phyloP scores from a whole-genome alignment of 2,113 vertebrate species.

The Ranitomeya variabilis region DNA sequence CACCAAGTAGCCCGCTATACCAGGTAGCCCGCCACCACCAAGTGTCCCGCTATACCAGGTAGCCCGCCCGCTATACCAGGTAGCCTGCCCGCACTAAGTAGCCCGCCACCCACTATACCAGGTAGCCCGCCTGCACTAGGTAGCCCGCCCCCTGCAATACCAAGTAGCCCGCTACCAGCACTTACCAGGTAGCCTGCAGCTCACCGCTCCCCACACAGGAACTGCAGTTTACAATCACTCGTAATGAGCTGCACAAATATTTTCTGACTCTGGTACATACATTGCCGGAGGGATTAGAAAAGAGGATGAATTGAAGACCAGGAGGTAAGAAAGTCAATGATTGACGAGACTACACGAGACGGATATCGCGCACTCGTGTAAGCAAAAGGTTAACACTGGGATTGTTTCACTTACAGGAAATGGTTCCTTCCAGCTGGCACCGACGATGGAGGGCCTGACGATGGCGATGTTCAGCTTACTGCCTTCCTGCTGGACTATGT shows the following conservation, averaged over 20 bases:
- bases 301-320: not conserved
- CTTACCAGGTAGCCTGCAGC: too few species aligned
- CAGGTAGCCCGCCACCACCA: too few species aligned
- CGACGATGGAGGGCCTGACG: constrained; percentile 93
- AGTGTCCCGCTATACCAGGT: not conserved
- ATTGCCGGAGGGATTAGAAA: not conserved
- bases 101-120: too few species aligned
- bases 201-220: not conserved
- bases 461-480: constrained; percentile 90
- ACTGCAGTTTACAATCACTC: not conserved
- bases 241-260: not conserved
- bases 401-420: constrained; percentile 85
- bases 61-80: too few species aligned
- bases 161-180: too few species aligned
- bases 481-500: constrained; percentile 90
- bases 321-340: not conserved
- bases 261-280: not conserved
- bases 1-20: too few species aligned
- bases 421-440: constrained; percentile 98
- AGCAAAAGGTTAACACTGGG: not conserved
- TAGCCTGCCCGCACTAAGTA: too few species aligned
- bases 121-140: too few species aligned
- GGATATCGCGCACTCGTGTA: not conserved
- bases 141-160: too few species aligned
- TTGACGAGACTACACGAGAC: not conserved